These are phyloP conservation scores for Monochamus saltuarius DNA, from an alignment of 1,140 invertebrate species.

Conservation along the genomic window DNA sequence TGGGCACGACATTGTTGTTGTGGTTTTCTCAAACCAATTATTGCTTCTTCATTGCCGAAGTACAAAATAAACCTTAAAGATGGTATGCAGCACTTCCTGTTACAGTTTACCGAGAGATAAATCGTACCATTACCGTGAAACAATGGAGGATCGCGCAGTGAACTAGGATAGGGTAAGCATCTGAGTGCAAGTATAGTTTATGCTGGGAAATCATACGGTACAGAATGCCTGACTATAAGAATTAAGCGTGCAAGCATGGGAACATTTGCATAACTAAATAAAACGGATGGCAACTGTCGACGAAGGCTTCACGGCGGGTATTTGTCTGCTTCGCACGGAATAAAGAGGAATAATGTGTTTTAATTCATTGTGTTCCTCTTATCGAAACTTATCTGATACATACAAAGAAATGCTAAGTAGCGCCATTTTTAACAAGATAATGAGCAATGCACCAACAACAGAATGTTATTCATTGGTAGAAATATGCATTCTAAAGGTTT, in stretches of 20 bases:
- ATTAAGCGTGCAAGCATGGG: conserved; percentile 6
- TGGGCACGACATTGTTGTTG: not conserved
- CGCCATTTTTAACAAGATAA: too few relatives aligned
- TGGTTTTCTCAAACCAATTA: conserved; percentile 7
- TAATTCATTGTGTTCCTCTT: too few relatives aligned
- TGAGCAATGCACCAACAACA: too few relatives aligned
- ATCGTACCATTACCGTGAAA: not conserved
- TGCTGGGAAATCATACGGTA: conserved; percentile 3
- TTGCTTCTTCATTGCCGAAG: not conserved
- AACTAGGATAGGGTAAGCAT: not conserved
- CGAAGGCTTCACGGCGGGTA: too few relatives aligned
- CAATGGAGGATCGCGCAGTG: conserved; percentile 2
- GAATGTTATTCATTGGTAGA: too few relatives aligned
- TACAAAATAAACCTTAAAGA: conserved; percentile 5
- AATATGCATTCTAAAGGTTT: too few relatives aligned
- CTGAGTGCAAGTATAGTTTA: not conserved
- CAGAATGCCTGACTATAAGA: conserved; percentile 1
- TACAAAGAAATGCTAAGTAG: too few relatives aligned
- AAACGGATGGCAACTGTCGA: not conserved
- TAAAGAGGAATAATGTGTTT: too few relatives aligned
- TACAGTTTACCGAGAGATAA: not conserved
- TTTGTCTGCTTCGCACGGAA: too few relatives aligned
- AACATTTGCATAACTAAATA: not conserved
- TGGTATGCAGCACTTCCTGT: conserved; percentile 8
- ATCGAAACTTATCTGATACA: too few relatives aligned